Percentiles rank a stretch among this genome's conserved stretches.
phyloP scores from a whole-genome alignment of 2,888 invertebrate species.

The Cheiracanthium punctorium region DNA sequence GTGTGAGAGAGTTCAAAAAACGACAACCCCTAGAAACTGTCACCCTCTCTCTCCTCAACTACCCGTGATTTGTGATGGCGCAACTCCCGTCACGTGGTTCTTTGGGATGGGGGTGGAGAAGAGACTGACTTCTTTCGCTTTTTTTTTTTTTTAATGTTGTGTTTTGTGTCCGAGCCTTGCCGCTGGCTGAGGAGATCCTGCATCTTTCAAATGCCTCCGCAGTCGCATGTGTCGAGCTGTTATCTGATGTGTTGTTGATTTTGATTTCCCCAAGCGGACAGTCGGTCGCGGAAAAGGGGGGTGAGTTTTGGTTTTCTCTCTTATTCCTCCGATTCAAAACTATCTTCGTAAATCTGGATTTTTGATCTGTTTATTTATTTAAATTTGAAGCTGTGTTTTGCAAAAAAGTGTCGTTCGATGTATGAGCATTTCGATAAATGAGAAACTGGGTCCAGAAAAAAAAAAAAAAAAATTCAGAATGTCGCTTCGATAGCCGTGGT shows the following conservation, averaged over 20 bases:
- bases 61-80: constrained; percentile 19
- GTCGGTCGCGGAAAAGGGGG: neutral
- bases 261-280: neutral
- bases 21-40: too few species aligned
- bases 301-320: neutral
- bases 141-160: neutral
- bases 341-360: neutral
- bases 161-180: neutral
- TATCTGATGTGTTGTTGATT: neutral
- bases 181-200: constrained; percentile 18
- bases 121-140: neutral
- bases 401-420: too few species aligned
- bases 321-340: neutral
- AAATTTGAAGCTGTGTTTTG: too few species aligned
- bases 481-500: too few species aligned
- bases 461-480: too few species aligned
- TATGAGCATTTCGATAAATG: too few species aligned
- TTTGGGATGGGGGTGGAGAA: constrained; percentile 21
- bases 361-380: too few species aligned
- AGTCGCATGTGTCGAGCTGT: constrained; percentile 23
- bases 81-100: constrained; percentile 42
- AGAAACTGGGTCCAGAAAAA: too few species aligned
- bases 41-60: neutral
- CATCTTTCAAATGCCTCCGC: constrained; percentile 25
- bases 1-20: too few species aligned